These are phyloP conservation scores for Esox masquinongy DNA, from an alignment of 2,797 vertebrate species.

Conservation along the genomic window DNA sequence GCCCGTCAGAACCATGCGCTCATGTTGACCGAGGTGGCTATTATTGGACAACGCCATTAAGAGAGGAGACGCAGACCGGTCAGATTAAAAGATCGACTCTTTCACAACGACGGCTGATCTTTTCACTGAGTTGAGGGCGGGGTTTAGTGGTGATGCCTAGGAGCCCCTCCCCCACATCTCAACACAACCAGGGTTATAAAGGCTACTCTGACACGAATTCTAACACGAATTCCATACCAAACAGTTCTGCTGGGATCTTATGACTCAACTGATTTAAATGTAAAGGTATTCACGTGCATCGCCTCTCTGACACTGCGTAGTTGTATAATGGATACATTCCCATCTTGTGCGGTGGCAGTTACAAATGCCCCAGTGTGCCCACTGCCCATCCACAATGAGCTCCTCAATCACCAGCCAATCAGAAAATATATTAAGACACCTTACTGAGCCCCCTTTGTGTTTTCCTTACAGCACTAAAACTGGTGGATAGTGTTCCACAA, in stretches of 20 bases:
- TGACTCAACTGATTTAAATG: too few relatives aligned
- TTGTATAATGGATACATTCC: too few relatives aligned
- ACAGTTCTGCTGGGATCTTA: too few relatives aligned
- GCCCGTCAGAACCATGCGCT: conserved; percentile 23
- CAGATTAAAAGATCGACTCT: conserved; percentile 25
- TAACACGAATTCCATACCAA: too few relatives aligned
- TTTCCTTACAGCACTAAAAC: neutral
- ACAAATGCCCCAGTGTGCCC: neutral
- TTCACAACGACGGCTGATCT: conserved; percentile 11
- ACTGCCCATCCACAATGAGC: neutral
- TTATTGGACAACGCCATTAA: conserved; percentile 31
- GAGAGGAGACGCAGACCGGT: conserved; percentile 7
- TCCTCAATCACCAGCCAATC: neutral
- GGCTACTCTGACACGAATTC: too few relatives aligned
- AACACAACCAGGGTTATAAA: too few relatives aligned
- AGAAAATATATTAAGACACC: neutral
- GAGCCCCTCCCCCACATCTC: neutral
- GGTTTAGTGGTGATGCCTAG: neutral
- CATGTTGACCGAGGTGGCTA: conserved; percentile 2
- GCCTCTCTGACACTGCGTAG: too few relatives aligned
- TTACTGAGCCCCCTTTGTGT: neutral
- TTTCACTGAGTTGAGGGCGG: conserved; percentile 29
- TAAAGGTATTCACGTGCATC: too few relatives aligned
- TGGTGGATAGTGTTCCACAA: conserved; percentile 14
- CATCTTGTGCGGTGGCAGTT: neutral